A percentile compares a stretch with the other conserved stretches of the same genome.
phyloP scores from a whole-genome alignment of 1,140 invertebrate genomes.

The Drosophila biarmipes region DNA sequence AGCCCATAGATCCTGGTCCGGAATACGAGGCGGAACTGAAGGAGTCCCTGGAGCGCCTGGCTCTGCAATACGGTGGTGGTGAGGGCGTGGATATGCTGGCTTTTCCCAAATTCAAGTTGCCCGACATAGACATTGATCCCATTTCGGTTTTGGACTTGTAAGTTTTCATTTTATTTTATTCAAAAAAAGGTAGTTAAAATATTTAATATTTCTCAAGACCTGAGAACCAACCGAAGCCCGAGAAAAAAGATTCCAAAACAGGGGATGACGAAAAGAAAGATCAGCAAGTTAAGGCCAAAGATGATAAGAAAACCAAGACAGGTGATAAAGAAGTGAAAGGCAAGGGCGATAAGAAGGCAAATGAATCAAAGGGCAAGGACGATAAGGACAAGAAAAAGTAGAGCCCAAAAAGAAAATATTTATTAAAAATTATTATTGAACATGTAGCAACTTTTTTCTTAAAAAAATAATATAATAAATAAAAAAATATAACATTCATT shows the following conservation, averaged over 20 bases:
- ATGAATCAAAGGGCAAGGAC: neutral
- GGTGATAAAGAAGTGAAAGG: neutral
- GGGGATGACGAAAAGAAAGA: neutral
- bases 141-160: conserved; percentile 25
- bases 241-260: neutral
- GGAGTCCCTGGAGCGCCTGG: conserved; percentile 6
- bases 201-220: neutral
- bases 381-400: conserved; percentile 17
- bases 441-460: neutral
- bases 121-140: conserved; percentile 29
- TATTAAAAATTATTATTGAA: neutral
- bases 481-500: no score
- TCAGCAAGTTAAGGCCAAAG: neutral
- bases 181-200: neutral
- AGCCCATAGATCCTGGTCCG: conserved; percentile 26
- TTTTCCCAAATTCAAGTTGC: conserved; percentile 41
- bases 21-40: conserved; percentile 29
- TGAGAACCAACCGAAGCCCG: neutral
- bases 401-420: neutral
- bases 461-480: no score
- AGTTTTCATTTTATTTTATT: neutral
- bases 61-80: conserved; percentile 21
- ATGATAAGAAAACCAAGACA: neutral
- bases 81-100: conserved; percentile 16
- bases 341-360: conserved; percentile 1